Percentiles rank a stretch among this genome's conserved stretches.
phyloP scores from a whole-genome alignment of 2,797 vertebrate genomes.

The Ctenopoma kingsleyae region DNA sequence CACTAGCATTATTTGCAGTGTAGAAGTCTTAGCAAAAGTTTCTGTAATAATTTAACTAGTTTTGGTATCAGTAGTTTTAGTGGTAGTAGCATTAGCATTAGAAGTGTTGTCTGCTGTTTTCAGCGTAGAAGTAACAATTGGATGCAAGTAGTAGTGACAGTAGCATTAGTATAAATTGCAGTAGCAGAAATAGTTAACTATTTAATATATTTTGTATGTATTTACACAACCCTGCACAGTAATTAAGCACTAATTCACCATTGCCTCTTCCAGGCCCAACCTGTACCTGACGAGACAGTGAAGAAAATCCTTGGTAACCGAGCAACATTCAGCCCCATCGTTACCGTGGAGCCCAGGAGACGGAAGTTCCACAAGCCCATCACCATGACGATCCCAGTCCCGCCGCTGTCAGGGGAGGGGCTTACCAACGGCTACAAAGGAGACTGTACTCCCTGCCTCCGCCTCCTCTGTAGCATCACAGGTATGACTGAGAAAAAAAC shows the following conservation, averaged over 20 bases:
- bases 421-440: conserved; percentile 94
- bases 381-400: conserved; percentile 98
- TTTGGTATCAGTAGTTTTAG: too few species aligned
- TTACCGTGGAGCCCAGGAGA: conserved; percentile 97
- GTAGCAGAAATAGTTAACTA: not conserved
- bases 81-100: not conserved
- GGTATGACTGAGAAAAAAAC: conserved; percentile 74
- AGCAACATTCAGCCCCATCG: conserved; percentile 98
- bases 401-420: conserved; percentile 94
- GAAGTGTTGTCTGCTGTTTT: not conserved
- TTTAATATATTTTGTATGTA: not conserved
- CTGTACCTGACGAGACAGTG: conserved; percentile 93
- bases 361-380: conserved; percentile 99
- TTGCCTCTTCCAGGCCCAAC: conserved; percentile 88
- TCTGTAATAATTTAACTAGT: too few species aligned
- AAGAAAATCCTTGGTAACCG: conserved; percentile 97
- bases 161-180: not conserved
- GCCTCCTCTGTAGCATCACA: conserved; percentile 98
- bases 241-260: not conserved
- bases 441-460: conserved; percentile 92
- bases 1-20: too few species aligned
- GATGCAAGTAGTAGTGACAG: too few species aligned
- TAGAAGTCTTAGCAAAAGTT: too few species aligned
- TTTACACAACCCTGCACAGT: not conserved
- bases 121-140: not conserved